Evolutionary conservation across 2,113 vertebrate genomes (phyloP).

Genomic region (Todiramphus saurophagus): DNA sequence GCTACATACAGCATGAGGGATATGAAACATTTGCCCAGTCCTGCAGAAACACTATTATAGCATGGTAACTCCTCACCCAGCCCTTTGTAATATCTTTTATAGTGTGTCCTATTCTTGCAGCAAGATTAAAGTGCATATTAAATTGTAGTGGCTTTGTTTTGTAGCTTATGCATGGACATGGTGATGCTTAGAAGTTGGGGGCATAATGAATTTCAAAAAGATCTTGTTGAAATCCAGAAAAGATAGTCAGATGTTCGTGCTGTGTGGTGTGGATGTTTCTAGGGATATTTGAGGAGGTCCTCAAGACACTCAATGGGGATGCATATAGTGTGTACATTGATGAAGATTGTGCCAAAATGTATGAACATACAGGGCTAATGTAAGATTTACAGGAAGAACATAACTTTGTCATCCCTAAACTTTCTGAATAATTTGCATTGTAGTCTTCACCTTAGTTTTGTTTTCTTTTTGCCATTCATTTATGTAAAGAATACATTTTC

Average conservation of each 20-base stretch:
- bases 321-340: rapidly evolving
- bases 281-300: background rate
- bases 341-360: background rate
- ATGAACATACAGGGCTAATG: background rate
- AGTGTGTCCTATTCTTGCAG: background rate
- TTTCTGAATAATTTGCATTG: background rate
- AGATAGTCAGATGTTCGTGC: background rate
- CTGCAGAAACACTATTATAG: background rate
- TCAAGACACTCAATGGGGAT: background rate
- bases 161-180: background rate
- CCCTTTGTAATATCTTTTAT: background rate
- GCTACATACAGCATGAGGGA: background rate
- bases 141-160: background rate
- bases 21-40: background rate
- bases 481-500: background rate
- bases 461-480: background rate
- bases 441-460: background rate
- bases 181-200: background rate
- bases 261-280: background rate
- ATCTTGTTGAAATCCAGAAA: background rate
- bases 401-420: background rate
- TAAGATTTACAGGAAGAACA: background rate
- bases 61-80: background rate
- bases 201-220: background rate
- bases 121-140: background rate